A percentile compares a stretch with the other conserved stretches of the same genome.
phyloP scores from a whole-genome alignment of 1,140 invertebrate species.

The Atta colombica region DNA sequence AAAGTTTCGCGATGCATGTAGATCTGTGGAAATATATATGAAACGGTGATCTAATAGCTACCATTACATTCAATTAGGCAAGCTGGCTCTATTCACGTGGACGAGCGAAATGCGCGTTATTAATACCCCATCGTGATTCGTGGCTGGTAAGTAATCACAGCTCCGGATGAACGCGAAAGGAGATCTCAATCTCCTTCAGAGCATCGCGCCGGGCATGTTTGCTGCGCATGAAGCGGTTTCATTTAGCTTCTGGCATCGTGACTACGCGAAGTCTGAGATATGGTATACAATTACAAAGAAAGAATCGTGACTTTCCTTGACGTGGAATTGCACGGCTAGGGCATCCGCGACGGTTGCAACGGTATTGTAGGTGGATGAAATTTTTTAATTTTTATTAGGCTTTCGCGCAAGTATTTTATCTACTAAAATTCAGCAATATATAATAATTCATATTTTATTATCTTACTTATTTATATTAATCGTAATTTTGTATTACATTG shows the following conservation, averaged over 20 bases:
- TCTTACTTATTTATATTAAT: neutral
- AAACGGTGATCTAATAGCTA: constrained; percentile 56
- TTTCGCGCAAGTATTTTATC: constrained; percentile 20
- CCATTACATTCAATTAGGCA: constrained; percentile 68
- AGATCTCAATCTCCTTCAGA: constrained; percentile 65
- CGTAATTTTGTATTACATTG: neutral
- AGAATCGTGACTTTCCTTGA: constrained; percentile 38
- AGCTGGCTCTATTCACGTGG: constrained; percentile 61
- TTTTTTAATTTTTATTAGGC: constrained; percentile 7
- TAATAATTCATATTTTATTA: neutral
- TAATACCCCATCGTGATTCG: constrained; percentile 70
- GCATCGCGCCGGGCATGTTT: constrained; percentile 58
- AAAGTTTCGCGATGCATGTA: constrained; percentile 9
- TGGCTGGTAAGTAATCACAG: constrained; percentile 61
- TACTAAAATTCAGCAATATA: neutral
- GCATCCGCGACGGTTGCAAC: constrained; percentile 24
- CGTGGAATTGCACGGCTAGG: constrained; percentile 37
- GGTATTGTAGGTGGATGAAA: constrained; percentile 21
- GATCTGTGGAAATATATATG: constrained; percentile 44
- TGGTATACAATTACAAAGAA: constrained; percentile 50
- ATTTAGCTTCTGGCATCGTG: constrained; percentile 53
- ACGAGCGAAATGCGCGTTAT: constrained; percentile 67
- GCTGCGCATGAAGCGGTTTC: constrained; percentile 54
- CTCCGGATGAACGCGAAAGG: constrained; percentile 44
- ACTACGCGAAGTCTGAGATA: constrained; percentile 53